Percentiles rank a stretch among this genome's conserved stretches.
Evolutionary conservation across 2,113 vertebrate species (phyloP).

Genomic region (Gracilinanus agilis): DNA sequence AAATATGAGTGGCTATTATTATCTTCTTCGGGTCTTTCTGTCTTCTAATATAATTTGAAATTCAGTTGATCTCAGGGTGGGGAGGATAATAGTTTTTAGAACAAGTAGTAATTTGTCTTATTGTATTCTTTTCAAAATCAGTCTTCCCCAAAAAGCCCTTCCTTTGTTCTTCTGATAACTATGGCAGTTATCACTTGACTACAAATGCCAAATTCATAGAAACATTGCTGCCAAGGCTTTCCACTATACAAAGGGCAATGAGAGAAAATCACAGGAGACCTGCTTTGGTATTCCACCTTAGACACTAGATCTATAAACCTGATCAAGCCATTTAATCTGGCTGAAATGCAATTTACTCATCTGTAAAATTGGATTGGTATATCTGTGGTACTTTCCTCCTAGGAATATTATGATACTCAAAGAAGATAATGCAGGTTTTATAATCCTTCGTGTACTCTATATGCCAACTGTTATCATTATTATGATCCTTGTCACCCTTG

Average conservation of each 20-base stretch:
- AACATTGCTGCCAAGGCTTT: background rate
- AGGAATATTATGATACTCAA: background rate
- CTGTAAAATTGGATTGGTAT: background rate
- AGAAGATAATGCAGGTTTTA: background rate
- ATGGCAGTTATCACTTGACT: background rate
- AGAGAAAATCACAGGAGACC: background rate
- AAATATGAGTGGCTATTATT: background rate
- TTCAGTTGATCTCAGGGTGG: background rate
- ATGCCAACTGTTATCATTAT: background rate
- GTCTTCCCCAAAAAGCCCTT: background rate
- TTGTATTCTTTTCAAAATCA: background rate
- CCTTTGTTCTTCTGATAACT: background rate
- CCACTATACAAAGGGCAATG: background rate
- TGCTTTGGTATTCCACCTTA: background rate
- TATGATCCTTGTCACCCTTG: background rate
- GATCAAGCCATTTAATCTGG: background rate
- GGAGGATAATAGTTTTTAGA: background rate
- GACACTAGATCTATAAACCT: background rate
- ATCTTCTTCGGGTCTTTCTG: background rate
- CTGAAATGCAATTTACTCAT: background rate
- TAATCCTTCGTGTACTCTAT: background rate
- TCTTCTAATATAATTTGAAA: background rate
- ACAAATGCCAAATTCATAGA: background rate
- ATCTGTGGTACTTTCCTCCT: background rate
- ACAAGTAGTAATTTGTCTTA: background rate